Evolutionary conservation across 2,888 invertebrate genomes (phyloP).

Genomic region (Cacoxenus indagator): DNA sequence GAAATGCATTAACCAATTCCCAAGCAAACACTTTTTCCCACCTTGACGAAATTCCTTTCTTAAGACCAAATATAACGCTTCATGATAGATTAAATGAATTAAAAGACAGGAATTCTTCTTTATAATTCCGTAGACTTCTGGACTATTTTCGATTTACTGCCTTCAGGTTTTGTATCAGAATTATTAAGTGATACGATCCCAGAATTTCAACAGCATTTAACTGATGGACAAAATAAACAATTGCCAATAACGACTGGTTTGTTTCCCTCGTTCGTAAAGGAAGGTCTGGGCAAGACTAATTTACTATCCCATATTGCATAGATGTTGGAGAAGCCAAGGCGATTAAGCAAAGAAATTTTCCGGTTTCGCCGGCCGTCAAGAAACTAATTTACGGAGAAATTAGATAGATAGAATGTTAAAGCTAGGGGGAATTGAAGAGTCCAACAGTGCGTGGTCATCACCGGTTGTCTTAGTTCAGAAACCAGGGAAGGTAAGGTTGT

Average conservation of each 20-base stretch:
- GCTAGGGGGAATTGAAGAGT: constrained; percentile 3
- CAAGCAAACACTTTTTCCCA: too few species aligned
- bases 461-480: background rate
- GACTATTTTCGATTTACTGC: background rate
- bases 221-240: too few species aligned
- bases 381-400: constrained; percentile 20
- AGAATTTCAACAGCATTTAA: background rate
- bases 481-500: background rate
- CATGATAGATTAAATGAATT: too few species aligned
- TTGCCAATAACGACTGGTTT: background rate
- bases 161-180: too few species aligned
- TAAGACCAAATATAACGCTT: too few species aligned
- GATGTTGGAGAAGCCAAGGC: constrained; percentile 16
- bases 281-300: constrained; percentile 13
- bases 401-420: constrained; percentile 22
- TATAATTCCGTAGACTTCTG: background rate
- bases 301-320: constrained; percentile 11
- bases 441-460: background rate
- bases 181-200: background rate
- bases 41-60: too few species aligned
- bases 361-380: constrained; percentile 21
- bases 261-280: constrained; percentile 4
- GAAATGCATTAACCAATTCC: too few species aligned
- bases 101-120: too few species aligned
- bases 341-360: constrained; percentile 25